phyloP scores from a whole-genome alignment of 1,140 invertebrate species.

The Drosophila sp. region DNA sequence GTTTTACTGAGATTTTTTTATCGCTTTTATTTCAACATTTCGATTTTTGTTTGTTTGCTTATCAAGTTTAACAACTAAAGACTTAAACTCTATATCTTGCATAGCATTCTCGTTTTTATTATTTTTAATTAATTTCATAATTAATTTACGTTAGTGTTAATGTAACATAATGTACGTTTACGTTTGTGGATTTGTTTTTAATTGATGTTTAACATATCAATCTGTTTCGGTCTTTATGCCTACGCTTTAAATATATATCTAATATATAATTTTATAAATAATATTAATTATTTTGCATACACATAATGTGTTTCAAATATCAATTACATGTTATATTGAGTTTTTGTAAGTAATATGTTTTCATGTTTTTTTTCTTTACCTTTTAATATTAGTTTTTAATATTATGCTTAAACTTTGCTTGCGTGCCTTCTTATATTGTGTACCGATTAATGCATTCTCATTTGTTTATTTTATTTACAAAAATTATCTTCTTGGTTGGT shows the following conservation, averaged over 20 bases:
- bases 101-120: slow-evolving; percentile 41
- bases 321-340: slow-evolving; percentile 60
- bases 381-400: slow-evolving; percentile 58
- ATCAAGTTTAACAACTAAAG: slow-evolving; percentile 69
- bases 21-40: slow-evolving; percentile 56
- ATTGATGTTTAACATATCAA: slow-evolving; percentile 68
- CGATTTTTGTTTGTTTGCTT: slow-evolving; percentile 31
- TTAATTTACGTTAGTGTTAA: slow-evolving; percentile 59
- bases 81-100: slow-evolving; percentile 59
- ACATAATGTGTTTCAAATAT: slow-evolving; percentile 59
- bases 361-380: slow-evolving; percentile 54
- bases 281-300: slow-evolving; percentile 58
- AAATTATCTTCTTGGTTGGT: slow-evolving; percentile 28
- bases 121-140: slow-evolving; percentile 14
- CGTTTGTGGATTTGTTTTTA: slow-evolving; percentile 57
- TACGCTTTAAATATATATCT: slow-evolving; percentile 48
- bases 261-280: slow-evolving; percentile 60
- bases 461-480: slow-evolving; percentile 52
- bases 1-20: slow-evolving; percentile 50
- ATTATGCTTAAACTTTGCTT: slow-evolving; percentile 62
- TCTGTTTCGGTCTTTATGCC: slow-evolving; percentile 36
- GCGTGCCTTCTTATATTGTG: slow-evolving; percentile 31
- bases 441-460: slow-evolving; percentile 23
- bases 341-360: slow-evolving; percentile 66
- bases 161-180: slow-evolving; percentile 72